A percentile compares a stretch with the other conserved stretches of the same genome.
Evolutionary conservation across 37 sponge, comb jelly and placozoan genomes (phyloP).

Genomic region (Amphimedon queenslandica): DNA sequence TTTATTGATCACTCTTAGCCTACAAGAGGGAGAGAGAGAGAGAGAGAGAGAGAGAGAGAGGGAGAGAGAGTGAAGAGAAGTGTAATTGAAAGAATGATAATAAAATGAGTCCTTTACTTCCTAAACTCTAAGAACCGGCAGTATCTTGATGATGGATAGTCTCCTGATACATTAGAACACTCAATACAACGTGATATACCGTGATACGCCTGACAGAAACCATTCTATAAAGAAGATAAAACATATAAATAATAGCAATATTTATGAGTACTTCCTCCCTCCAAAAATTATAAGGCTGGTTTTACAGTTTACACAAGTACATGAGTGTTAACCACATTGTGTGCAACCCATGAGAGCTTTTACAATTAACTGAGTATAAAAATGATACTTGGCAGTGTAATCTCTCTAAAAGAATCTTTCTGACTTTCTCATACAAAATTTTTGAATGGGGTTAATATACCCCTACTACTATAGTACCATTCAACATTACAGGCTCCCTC

Average conservation of each 20-base stretch:
- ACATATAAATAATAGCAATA: neutral
- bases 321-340: no score
- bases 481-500: no score
- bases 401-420: neutral
- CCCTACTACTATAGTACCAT: neutral
- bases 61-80: no score
- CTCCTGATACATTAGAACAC: conserved; percentile 42
- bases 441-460: neutral
- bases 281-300: no score
- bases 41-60: neutral
- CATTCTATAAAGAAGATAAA: conserved; percentile 37
- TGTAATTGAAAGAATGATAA: no score
- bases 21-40: no score
- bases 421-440: neutral
- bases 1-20: conserved; percentile 28
- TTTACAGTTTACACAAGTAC: no score
- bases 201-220: conserved; percentile 59
- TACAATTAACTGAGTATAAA: no score
- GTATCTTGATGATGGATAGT: conserved; percentile 41
- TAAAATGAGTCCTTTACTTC: no score
- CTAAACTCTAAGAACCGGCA: conserved; percentile 74
- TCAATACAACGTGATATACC: conserved; percentile 65
- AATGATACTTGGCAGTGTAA: no score
- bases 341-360: no score
- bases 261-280: no score